Evolutionary conservation across 2,113 vertebrate species (phyloP).

Genomic region (Sceloporus undulatus): DNA sequence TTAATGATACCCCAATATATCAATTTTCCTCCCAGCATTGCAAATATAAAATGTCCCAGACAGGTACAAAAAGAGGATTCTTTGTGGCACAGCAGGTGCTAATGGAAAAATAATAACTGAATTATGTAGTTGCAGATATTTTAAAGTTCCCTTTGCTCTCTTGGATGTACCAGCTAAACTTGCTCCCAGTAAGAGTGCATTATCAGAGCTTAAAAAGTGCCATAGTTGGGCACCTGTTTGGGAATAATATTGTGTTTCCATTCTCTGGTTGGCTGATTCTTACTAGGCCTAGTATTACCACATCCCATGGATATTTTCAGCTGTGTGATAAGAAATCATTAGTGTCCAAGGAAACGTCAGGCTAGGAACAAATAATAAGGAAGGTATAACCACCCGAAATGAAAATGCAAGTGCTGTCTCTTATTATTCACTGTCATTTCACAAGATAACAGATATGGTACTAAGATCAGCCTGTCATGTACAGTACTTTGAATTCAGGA

Average conservation of each 20-base stretch:
- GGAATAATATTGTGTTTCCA: slow-evolving; percentile 25
- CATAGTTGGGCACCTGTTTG: not conserved
- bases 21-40: slow-evolving; percentile 38
- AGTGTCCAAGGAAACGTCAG: slow-evolving; percentile 51
- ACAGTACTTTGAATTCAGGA: slow-evolving; percentile 59
- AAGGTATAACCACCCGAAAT: slow-evolving; percentile 49
- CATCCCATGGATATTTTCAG: slow-evolving; percentile 20
- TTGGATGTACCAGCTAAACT: slow-evolving; percentile 6
- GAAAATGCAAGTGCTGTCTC: slow-evolving; percentile 59
- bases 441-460: slow-evolving; percentile 60
- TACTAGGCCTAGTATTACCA: slow-evolving; percentile 27
- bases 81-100: slow-evolving; percentile 32
- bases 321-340: slow-evolving; percentile 53
- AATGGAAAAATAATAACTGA: not conserved
- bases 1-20: not conserved
- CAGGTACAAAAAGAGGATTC: not conserved
- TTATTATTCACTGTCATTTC: slow-evolving; percentile 69
- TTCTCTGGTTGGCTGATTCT: slow-evolving; percentile 33
- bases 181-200: not conserved
- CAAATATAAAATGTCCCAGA: slow-evolving; percentile 48
- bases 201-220: not conserved
- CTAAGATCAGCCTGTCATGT: slow-evolving; percentile 62
- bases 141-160: slow-evolving; percentile 2
- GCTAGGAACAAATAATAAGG: slow-evolving; percentile 54
- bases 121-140: not conserved